These are phyloP conservation scores for Cirrhinus molitorella DNA, from an alignment of 2,797 vertebrate genomes.

Conservation along the genomic window DNA sequence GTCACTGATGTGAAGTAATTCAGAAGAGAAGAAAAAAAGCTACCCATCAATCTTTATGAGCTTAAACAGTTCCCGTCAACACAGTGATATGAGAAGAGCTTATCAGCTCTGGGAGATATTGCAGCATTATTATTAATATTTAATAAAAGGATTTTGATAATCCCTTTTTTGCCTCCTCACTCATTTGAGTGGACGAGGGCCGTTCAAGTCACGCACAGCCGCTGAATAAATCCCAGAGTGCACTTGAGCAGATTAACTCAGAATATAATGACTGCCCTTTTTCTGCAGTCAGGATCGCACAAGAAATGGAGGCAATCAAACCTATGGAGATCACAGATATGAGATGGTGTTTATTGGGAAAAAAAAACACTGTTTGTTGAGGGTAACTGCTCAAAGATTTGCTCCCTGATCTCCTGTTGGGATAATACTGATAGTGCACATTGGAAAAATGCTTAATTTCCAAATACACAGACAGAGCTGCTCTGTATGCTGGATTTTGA, in stretches of 20 bases:
- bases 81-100: constrained; percentile 45
- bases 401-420: not conserved
- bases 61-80: constrained; percentile 40
- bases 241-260: constrained; percentile 47
- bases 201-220: constrained; percentile 36
- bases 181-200: constrained; percentile 37
- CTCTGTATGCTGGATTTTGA: not conserved
- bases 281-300: not conserved
- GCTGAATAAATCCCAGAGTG: constrained; percentile 48
- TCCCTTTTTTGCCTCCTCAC: constrained; percentile 39
- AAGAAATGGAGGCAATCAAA: not conserved
- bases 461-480: not conserved
- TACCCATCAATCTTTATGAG: constrained; percentile 1
- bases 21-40: constrained; percentile 15
- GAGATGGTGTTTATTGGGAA: not conserved
- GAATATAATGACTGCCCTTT: constrained; percentile 31
- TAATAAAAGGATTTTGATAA: constrained; percentile 64
- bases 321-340: not conserved
- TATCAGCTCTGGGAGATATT: constrained; percentile 32
- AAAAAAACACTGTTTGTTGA: constrained; percentile 6
- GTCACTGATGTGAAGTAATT: not conserved
- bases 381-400: not conserved
- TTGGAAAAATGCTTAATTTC: constrained; percentile 1
- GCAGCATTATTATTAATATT: constrained; percentile 64
- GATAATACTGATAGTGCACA: not conserved